Percentiles rank a stretch among this genome's conserved stretches.
Evolutionary conservation across 2,888 invertebrate species (phyloP).

Genomic region (Clepsis dumicolana): DNA sequence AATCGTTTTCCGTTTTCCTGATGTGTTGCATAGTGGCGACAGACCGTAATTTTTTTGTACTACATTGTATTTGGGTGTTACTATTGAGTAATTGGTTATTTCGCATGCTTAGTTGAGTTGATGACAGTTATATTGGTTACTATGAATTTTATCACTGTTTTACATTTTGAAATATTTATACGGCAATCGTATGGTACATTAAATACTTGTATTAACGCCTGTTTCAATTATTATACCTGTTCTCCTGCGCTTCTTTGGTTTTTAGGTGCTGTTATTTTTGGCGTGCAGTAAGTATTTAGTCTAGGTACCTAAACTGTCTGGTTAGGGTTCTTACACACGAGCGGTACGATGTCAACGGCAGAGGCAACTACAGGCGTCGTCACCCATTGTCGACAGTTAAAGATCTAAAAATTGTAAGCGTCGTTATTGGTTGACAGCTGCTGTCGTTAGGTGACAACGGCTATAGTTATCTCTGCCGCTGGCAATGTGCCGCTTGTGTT

Average conservation of each 20-base stretch:
- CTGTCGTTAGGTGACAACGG: too few species aligned
- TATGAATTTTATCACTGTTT: slow-evolving; percentile 87
- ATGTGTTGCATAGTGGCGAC: slow-evolving; percentile 55
- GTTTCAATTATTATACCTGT: slow-evolving; percentile 66
- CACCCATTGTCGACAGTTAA: too few species aligned
- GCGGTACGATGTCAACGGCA: too few species aligned
- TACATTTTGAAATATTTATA: slow-evolving; percentile 87
- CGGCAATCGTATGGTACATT: slow-evolving; percentile 85
- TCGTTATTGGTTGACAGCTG: too few species aligned
- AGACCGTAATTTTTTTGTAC: slow-evolving; percentile 54
- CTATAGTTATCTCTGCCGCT: too few species aligned
- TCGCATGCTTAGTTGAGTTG: slow-evolving; percentile 74
- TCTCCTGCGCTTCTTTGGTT: neutral
- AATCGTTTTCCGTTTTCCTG: slow-evolving; percentile 57
- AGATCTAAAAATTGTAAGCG: too few species aligned
- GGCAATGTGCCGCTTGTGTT: too few species aligned
- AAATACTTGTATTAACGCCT: slow-evolving; percentile 81
- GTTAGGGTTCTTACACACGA: too few species aligned
- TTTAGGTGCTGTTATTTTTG: neutral
- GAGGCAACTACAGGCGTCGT: too few species aligned
- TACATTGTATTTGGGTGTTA: slow-evolving; percentile 62
- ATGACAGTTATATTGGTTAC: slow-evolving; percentile 81
- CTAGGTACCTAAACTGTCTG: too few species aligned
- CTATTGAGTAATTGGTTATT: slow-evolving; percentile 64
- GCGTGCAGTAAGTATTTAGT: neutral